Conservation (phyloP, 2,797 vertebrate species). For the Parauchenoglanis punctatus region DNA sequence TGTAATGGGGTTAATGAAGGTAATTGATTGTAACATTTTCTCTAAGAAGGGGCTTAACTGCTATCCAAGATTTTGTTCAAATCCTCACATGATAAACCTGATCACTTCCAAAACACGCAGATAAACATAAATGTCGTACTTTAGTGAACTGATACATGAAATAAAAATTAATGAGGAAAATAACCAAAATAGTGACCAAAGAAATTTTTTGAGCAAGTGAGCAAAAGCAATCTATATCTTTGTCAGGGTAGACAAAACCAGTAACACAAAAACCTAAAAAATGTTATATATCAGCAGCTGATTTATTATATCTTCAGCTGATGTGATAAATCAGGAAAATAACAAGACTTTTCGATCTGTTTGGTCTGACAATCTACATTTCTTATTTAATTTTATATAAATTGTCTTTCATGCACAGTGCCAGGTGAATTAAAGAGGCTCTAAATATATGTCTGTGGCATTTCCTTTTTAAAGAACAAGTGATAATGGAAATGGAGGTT, state of each 20-base stretch:
- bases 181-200: not conserved
- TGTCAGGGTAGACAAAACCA: slow-evolving; percentile 14
- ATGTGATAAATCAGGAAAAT: slow-evolving; percentile 22
- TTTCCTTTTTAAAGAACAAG: not conserved
- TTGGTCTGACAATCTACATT: not conserved
- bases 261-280: not conserved
- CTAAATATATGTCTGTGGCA: not conserved
- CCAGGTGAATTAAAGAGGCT: not conserved
- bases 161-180: slow-evolving; percentile 25
- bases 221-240: slow-evolving; percentile 15
- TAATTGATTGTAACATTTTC: not conserved
- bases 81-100: slow-evolving; percentile 43
- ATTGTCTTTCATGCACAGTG: slow-evolving; percentile 23
- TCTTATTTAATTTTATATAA: slow-evolving; percentile 12
- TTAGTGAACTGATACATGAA: slow-evolving; percentile 18
- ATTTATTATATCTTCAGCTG: slow-evolving; percentile 20
- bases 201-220: not conserved
- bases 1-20: not conserved
- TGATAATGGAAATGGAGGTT: not conserved
- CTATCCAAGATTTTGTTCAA: not conserved
- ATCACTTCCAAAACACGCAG: slow-evolving; percentile 27
- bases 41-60: not conserved
- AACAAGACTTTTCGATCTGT: slow-evolving; percentile 34
- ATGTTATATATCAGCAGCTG: not conserved
- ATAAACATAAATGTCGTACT: slow-evolving; percentile 26